These are phyloP conservation scores for Cebidichthys violaceus DNA, from an alignment of 2,113 vertebrate genomes.

Conservation along the genomic window DNA sequence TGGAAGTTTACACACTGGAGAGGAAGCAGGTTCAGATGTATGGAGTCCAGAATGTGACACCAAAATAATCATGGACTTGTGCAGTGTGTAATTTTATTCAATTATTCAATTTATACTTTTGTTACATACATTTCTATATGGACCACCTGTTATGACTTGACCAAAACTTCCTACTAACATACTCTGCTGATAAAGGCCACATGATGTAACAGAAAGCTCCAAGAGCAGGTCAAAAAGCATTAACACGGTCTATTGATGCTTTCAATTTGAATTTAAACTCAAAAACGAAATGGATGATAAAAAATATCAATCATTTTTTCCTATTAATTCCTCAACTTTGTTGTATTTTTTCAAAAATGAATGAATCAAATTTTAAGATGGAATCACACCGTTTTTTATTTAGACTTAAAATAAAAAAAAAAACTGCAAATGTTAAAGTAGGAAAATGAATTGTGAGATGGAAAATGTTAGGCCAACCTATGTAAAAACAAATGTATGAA, in stretches of 20 bases:
- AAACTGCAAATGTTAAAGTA: neutral
- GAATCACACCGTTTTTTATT: neutral
- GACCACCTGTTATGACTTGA: neutral
- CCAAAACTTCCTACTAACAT: neutral
- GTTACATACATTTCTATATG: neutral
- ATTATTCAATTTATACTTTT: neutral
- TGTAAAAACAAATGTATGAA: neutral
- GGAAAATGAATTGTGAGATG: neutral
- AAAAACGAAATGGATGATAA: neutral
- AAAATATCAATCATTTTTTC: too few species aligned
- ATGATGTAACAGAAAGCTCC: too few species aligned
- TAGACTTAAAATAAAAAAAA: too few species aligned
- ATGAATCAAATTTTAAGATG: neutral
- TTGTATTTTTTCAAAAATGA: neutral
- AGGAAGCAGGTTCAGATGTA: slow-evolving; percentile 2
- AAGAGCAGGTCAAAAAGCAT: neutral
- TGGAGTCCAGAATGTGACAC: neutral
- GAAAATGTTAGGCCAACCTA: neutral
- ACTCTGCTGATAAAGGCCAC: neutral
- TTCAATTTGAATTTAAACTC: neutral
- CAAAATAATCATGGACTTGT: neutral
- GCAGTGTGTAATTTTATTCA: neutral
- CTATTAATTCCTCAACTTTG: neutral
- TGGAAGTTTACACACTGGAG: neutral
- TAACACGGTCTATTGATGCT: neutral